Base-by-base conservation (phyloP, 2,888 invertebrate species). In the Halocaridina rubra region DNA sequence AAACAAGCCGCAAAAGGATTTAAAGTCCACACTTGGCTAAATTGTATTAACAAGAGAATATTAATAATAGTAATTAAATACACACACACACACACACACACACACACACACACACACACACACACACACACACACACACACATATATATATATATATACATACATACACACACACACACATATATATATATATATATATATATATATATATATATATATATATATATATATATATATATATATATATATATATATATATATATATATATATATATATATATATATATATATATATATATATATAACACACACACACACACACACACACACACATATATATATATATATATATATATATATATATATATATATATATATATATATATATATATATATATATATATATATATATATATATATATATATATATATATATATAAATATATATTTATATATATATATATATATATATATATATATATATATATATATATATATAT, bases 371-470 rank as follows among this genome's bases (percentile, higher is more conserved):
- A 53, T 53, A 53, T 53, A 53, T 53, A 53, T 53, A 53, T 53
- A 53, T 53, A 53, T 4, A 53, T 53, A 53, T 4, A 53, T 4
- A 4, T 53, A 53, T 8, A 53, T 53, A 53, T 53, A 53, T 53
- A 53, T 53, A 13, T 53, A 13, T 53, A 53, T 53, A 53, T 53
- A 53, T 53, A 53, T 53, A 13, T 53, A 53, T 53, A 53, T 53
- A 53, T 10, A 53, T 53, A 53, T 5, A 53, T 53, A 7, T 53
- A 53, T 53, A 7, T 7, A 53, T 53, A 7, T 53, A 53, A 4
- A 7, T 77, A 77, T 77, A 77, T 77, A 79, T 69, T 32, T 69
- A 79, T 67, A 69, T 79, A 79, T 67, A 79, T 79, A 79, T 79
- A 79, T 79, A 79, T 79, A 79, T 79, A 67, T 67, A 67, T 2